Conservation (phyloP, 2,888 invertebrate species). For the Actias luna region DNA sequence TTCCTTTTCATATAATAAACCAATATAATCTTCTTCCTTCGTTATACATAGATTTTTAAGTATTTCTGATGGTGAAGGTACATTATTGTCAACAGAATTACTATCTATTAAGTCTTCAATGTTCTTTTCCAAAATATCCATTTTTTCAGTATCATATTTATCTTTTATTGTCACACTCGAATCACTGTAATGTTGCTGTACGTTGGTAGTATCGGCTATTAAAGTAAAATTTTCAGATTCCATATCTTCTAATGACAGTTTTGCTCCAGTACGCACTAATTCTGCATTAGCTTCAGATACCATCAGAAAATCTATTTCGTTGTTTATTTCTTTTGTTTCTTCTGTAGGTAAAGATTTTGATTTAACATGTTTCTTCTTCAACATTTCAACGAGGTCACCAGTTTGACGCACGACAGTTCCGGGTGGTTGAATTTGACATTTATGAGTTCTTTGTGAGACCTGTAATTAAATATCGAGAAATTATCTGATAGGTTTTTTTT, state of each 20-base stretch:
- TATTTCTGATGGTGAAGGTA: slow-evolving; percentile 85
- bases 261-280: slow-evolving; percentile 69
- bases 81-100: slow-evolving; percentile 63
- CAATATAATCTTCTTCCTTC: slow-evolving; percentile 62
- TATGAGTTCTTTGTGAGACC: slow-evolving; percentile 92
- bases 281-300: slow-evolving; percentile 70
- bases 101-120: slow-evolving; percentile 58
- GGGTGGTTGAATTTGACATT: slow-evolving; percentile 85
- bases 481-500: too few relatives aligned
- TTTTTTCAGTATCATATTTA: slow-evolving; percentile 39
- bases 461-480: slow-evolving; percentile 36
- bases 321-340: slow-evolving; percentile 21
- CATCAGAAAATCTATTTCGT: slow-evolving; percentile 43
- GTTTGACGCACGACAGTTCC: slow-evolving; percentile 78
- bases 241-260: slow-evolving; percentile 73
- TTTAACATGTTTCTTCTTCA: slow-evolving; percentile 63
- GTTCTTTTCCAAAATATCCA: slow-evolving; percentile 54
- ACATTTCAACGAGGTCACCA: slow-evolving; percentile 74
- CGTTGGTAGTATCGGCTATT: slow-evolving; percentile 49
- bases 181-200: slow-evolving; percentile 19
- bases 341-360: slow-evolving; percentile 23
- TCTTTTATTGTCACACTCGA: slow-evolving; percentile 20
- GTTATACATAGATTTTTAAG: slow-evolving; percentile 84
- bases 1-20: slow-evolving; percentile 32
- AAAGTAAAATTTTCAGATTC: slow-evolving; percentile 70